phyloP scores from a whole-genome alignment of 2,113 vertebrate species.

The Parus major region DNA sequence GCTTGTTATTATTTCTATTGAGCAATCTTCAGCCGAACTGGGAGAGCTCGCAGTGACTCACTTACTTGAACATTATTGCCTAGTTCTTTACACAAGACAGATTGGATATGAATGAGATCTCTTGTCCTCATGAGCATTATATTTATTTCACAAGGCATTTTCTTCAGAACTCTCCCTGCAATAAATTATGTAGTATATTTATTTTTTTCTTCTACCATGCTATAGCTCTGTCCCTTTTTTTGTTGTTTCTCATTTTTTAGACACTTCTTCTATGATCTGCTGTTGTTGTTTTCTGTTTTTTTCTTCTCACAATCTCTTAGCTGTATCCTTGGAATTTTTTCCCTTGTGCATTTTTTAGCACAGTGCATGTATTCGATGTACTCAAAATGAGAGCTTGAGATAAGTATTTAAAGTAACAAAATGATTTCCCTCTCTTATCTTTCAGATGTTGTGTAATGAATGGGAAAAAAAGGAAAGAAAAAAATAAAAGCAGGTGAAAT shows the following conservation, averaged over 20 bases:
- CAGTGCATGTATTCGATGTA: background rate
- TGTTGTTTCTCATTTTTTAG: conserved; percentile 69
- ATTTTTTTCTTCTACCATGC: conserved; percentile 58
- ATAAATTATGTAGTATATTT: conserved; percentile 74
- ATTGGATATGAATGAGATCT: conserved; percentile 67
- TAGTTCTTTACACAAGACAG: conserved; percentile 75
- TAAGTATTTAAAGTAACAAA: conserved; percentile 59
- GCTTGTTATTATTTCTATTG: conserved; percentile 67
- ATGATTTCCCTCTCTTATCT: conserved; percentile 53
- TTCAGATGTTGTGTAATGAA: conserved; percentile 56
- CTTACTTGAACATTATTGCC: conserved; percentile 73
- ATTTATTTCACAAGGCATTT: conserved; percentile 67
- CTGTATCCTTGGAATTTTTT: conserved; percentile 55
- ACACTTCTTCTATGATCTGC: conserved; percentile 47
- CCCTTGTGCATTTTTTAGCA: conserved; percentile 59
- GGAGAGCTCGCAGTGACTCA: conserved; percentile 54
- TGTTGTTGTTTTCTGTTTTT: conserved; percentile 57
- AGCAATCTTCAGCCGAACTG: conserved; percentile 57
- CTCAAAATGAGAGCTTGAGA: conserved; percentile 36
- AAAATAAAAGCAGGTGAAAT: background rate
- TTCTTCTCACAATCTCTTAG: conserved; percentile 48
- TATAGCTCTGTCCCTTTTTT: conserved; percentile 51
- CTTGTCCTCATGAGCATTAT: conserved; percentile 63
- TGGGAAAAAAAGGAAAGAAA: background rate
- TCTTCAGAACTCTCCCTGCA: conserved; percentile 64